A percentile compares a stretch with the other conserved stretches of the same genome.
Evolutionary conservation across 2,888 invertebrate genomes (phyloP).

Genomic region (Nymphalis polychloros): DNA sequence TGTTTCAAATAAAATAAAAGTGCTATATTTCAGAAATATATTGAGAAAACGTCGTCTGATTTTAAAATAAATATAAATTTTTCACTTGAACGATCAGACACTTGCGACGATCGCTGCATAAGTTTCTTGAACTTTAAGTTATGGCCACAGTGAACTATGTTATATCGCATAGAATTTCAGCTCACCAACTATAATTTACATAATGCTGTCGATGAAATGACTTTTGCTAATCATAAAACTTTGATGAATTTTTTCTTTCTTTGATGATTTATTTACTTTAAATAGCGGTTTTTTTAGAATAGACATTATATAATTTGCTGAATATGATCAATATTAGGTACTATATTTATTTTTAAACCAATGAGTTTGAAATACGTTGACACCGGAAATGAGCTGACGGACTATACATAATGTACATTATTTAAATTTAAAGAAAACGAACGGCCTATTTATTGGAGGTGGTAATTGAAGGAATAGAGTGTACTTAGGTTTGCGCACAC

Average conservation of each 20-base stretch:
- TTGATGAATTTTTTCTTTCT: not conserved
- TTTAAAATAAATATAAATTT: not conserved
- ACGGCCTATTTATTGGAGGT: not conserved
- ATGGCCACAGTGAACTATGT: slow-evolving; percentile 2
- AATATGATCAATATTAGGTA: not conserved
- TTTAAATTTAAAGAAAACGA: not conserved
- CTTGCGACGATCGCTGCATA: not conserved
- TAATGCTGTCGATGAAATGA: not conserved
- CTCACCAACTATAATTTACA: slow-evolving; percentile 4
- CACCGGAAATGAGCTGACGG: not conserved
- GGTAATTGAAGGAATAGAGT: too few relatives aligned
- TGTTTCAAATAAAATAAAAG: not conserved
- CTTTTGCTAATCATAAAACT: not conserved
- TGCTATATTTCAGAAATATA: not conserved
- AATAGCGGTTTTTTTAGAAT: not conserved
- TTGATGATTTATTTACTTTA: not conserved
- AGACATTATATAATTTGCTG: too few relatives aligned
- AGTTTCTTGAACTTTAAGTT: slow-evolving; percentile 9
- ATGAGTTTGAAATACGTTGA: not conserved
- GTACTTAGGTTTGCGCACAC: too few relatives aligned
- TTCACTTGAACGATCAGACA: slow-evolving; percentile 7
- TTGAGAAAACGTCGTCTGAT: not conserved
- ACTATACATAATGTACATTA: not conserved
- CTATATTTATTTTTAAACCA: not conserved
- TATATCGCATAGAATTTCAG: not conserved